Evolutionary conservation across 2,797 vertebrate species (phyloP).

Genomic region (Buphagus erythrorhynchus): DNA sequence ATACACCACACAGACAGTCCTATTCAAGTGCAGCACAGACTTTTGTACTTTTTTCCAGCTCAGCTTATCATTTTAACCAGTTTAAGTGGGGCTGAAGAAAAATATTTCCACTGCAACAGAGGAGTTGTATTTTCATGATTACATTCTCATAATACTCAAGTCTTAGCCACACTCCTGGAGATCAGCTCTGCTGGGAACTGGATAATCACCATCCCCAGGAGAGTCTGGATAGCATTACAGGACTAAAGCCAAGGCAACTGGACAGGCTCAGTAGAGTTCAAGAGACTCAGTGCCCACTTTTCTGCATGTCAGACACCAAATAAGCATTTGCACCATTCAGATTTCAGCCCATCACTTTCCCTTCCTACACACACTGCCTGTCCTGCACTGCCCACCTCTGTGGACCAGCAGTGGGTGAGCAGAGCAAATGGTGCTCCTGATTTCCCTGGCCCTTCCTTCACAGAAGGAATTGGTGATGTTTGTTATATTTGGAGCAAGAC

Average conservation of each 20-base stretch:
- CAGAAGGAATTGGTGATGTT: no score
- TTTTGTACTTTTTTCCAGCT: background rate
- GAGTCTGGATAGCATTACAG: background rate
- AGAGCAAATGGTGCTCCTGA: background rate
- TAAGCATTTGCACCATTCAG: background rate
- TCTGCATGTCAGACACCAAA: background rate
- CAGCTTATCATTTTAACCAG: background rate
- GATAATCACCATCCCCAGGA: background rate
- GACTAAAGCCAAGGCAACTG: background rate
- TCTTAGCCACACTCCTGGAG: background rate
- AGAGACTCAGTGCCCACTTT: background rate
- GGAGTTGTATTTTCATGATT: background rate
- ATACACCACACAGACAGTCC: background rate
- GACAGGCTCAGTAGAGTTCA: background rate
- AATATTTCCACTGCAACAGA: background rate
- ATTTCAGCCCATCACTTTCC: background rate
- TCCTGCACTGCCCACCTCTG: accelerated
- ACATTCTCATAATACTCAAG: accelerated
- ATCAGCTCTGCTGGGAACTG: background rate
- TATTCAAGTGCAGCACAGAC: background rate
- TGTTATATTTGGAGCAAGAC: background rate
- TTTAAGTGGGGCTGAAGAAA: background rate
- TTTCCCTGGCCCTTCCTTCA: background rate
- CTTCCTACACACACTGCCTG: background rate
- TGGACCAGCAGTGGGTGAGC: background rate